Evolutionary conservation across 1,140 invertebrate genomes (phyloP).

Genomic region (Conopomorpha cramerella): DNA sequence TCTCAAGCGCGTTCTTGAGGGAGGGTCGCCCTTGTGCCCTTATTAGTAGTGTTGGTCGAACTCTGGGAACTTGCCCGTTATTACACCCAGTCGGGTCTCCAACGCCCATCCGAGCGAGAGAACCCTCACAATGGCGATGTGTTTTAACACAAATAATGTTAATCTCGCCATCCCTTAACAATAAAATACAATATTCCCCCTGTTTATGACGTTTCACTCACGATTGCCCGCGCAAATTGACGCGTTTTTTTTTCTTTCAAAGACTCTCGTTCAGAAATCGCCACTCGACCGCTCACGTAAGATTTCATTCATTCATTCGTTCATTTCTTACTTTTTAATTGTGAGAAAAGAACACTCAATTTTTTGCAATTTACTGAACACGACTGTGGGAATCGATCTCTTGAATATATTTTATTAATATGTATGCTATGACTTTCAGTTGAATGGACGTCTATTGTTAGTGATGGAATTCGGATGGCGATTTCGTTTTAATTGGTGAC

Average conservation of each 20-base stretch:
- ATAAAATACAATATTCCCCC: constrained; percentile 21
- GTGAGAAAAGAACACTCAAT: constrained; percentile 43
- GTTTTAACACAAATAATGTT: constrained; percentile 45
- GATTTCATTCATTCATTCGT: constrained; percentile 17
- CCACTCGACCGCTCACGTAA: constrained; percentile 29
- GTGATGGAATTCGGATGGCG: too few relatives aligned
- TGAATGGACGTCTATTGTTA: too few relatives aligned
- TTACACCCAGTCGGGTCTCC: too few relatives aligned
- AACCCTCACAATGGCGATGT: constrained; percentile 26
- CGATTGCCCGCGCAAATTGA: constrained; percentile 33
- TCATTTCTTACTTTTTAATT: constrained; percentile 33
- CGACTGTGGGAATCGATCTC: constrained; percentile 33
- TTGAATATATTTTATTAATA: too few relatives aligned
- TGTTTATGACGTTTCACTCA: constrained; percentile 24
- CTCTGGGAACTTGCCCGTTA: too few relatives aligned
- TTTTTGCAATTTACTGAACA: constrained; percentile 24
- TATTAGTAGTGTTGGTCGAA: too few relatives aligned
- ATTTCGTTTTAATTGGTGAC: constrained; percentile 17
- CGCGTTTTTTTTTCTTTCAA: constrained; percentile 32
- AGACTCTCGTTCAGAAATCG: constrained; percentile 29
- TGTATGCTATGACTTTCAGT: too few relatives aligned
- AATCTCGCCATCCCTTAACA: constrained; percentile 29
- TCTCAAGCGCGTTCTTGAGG: too few relatives aligned
- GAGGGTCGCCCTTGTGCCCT: too few relatives aligned
- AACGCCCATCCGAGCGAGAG: constrained; percentile 14